These are phyloP conservation scores for Cranoglanis bouderius DNA, from an alignment of 2,113 vertebrate genomes.

Conservation along the genomic window DNA sequence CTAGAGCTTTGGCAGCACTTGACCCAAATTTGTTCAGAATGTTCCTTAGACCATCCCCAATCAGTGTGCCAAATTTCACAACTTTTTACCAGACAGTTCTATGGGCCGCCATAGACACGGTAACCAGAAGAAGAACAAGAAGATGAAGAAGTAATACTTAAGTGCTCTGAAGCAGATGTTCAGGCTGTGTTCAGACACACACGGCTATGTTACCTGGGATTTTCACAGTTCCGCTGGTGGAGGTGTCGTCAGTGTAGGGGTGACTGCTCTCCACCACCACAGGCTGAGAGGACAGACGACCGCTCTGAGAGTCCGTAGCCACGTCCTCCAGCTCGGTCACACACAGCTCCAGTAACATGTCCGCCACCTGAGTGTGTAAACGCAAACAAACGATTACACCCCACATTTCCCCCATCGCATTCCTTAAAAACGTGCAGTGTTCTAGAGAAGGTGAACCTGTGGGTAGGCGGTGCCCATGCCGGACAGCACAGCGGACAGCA, in stretches of 20 bases:
- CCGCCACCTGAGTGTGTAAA: not conserved
- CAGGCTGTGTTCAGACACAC: not conserved
- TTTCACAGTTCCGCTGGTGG: conserved; percentile 95
- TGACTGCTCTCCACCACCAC: conserved; percentile 98
- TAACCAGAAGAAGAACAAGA: not conserved
- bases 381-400: not conserved
- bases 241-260: conserved; percentile 96
- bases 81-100: no score
- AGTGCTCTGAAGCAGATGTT: not conserved
- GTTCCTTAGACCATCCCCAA: no score
- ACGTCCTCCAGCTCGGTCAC: conserved; percentile 63
- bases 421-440: no score
- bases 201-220: conserved; percentile 83
- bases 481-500: conserved; percentile 92
- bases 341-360: conserved; percentile 9
- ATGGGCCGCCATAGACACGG: no score
- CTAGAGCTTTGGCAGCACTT: no score
- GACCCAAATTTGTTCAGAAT: no score
- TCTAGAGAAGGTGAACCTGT: conserved; percentile 72
- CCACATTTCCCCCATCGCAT: no score
- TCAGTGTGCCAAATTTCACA: no score
- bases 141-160: not conserved
- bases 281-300: conserved; percentile 92
- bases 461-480: conserved; percentile 97
- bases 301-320: conserved; percentile 95